phyloP scores from a whole-genome alignment of 2,797 vertebrate genomes.

The Molossus molossus region DNA sequence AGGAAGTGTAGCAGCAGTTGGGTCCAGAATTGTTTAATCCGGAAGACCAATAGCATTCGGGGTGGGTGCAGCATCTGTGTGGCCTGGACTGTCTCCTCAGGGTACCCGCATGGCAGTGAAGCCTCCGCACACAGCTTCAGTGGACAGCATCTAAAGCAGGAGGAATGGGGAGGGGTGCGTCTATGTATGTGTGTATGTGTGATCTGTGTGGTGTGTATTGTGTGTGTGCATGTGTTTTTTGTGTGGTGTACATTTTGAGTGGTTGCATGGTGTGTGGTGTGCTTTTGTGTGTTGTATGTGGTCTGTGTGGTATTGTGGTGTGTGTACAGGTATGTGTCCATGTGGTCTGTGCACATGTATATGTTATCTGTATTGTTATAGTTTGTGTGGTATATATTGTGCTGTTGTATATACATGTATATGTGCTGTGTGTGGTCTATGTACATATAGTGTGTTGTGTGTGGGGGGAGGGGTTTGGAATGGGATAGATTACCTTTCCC shows the following conservation, averaged over 20 bases:
- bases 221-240: too few relatives aligned
- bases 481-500: background rate
- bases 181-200: rapidly evolving
- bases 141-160: too few relatives aligned
- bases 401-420: background rate
- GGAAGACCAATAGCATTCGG: background rate
- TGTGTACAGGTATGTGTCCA: background rate
- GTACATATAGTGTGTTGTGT: background rate
- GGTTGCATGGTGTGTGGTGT: background rate
- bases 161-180: background rate
- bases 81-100: too few relatives aligned
- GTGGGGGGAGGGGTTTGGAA: background rate
- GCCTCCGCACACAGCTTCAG: background rate
- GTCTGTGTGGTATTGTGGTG: too few relatives aligned
- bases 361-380: background rate
- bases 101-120: rapidly evolving
- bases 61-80: too few relatives aligned
- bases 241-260: background rate
- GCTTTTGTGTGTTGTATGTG: too few relatives aligned
- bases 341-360: background rate
- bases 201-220: background rate
- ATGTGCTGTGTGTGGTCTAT: background rate
- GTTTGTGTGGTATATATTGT: too few relatives aligned
- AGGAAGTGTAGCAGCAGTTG: background rate
- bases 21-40: background rate